Percentiles rank a stretch among this genome's conserved stretches.
phyloP scores from a whole-genome alignment of 2,888 invertebrate species.

The Argynnis bischoffii region DNA sequence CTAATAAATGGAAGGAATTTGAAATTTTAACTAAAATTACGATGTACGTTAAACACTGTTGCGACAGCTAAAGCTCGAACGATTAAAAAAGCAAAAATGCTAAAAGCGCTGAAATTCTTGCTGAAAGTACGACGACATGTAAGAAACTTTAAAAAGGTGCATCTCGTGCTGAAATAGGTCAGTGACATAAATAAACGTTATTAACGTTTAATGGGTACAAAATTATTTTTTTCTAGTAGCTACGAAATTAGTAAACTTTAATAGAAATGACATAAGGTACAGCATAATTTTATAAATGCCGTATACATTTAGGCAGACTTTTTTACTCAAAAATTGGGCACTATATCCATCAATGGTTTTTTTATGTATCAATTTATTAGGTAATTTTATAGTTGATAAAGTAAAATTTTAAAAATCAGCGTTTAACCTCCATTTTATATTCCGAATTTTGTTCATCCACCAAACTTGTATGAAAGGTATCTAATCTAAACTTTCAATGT shows the following conservation, averaged over 20 bases:
- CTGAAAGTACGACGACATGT: slow-evolving; percentile 26
- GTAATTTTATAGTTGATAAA: too few relatives aligned
- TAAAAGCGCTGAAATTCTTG: slow-evolving; percentile 26
- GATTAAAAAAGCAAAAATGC: slow-evolving; percentile 17
- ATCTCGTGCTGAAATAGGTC: slow-evolving; percentile 31
- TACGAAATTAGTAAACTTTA: background rate
- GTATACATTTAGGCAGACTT: too few relatives aligned
- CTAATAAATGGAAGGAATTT: background rate
- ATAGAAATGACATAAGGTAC: background rate
- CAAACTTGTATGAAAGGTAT: slow-evolving; percentile 6
- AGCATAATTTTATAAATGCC: background rate
- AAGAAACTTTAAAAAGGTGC: slow-evolving; percentile 33
- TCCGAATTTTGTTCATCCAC: background rate
- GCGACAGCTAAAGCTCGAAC: background rate
- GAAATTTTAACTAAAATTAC: background rate
- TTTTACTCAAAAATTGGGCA: too few relatives aligned
- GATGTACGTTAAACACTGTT: slow-evolving; percentile 1
- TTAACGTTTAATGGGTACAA: slow-evolving; percentile 2
- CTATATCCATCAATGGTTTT: too few relatives aligned
- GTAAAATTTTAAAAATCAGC: background rate
- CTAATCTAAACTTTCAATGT: slow-evolving; percentile 14
- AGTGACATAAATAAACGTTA: slow-evolving; percentile 21
- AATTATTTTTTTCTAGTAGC: background rate
- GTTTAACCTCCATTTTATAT: slow-evolving; percentile 11
- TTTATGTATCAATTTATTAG: too few relatives aligned